These are phyloP conservation scores for Poecile montanus DNA, from an alignment of 2,797 vertebrate genomes.

Conservation along the genomic window DNA sequence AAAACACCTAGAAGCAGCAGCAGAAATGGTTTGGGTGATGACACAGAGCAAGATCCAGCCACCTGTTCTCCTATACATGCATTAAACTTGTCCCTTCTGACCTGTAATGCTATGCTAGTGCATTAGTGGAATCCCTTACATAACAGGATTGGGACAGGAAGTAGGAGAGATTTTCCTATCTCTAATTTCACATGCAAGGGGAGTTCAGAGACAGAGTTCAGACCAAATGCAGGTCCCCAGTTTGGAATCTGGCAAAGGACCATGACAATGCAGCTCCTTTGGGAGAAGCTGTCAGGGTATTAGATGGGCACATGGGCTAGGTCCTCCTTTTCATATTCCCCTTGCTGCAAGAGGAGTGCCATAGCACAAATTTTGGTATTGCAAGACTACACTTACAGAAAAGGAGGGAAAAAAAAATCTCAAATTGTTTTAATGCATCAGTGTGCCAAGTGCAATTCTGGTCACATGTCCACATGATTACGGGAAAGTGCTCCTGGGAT, in stretches of 20 bases:
- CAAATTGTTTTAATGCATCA: conserved; percentile 11
- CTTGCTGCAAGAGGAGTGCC: background rate
- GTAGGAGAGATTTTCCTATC: background rate
- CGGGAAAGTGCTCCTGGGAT: conserved; percentile 22
- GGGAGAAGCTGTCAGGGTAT: background rate
- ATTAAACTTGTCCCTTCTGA: background rate
- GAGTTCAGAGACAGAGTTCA: background rate
- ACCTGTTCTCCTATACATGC: background rate
- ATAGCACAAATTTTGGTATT: background rate
- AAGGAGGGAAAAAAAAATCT: background rate
- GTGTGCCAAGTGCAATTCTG: conserved; percentile 28
- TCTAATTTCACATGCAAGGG: conserved; percentile 2
- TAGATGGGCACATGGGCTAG: background rate
- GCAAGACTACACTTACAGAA: background rate
- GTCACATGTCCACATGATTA: conserved; percentile 34
- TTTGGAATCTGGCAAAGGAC: background rate
- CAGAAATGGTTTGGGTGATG: background rate
- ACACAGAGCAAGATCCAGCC: background rate
- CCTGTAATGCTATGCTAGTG: background rate
- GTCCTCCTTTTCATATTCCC: background rate
- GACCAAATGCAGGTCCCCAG: background rate
- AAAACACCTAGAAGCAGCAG: background rate
- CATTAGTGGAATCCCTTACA: conserved; percentile 26
- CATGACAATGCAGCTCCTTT: background rate
- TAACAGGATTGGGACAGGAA: background rate